Conservation (phyloP, 2,888 invertebrate genomes). For the Rotaria socialis region DNA sequence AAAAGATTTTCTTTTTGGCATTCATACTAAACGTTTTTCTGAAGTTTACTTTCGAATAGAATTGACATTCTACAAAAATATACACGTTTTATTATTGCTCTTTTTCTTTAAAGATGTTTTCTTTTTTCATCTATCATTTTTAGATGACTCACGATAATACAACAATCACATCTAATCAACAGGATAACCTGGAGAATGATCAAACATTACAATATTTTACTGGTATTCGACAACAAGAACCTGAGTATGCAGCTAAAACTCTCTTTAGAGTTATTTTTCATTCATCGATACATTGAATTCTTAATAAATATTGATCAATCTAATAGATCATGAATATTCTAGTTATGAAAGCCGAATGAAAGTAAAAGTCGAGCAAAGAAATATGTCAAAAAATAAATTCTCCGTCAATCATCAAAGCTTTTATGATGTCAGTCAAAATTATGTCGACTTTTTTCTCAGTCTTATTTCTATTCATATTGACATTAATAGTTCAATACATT, state of each 20-base stretch:
- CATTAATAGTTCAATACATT: no score
- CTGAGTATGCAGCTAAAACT: background rate
- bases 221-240: slow-evolving; percentile 8
- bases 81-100: background rate
- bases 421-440: no score
- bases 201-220: slow-evolving; percentile 5
- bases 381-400: no score
- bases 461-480: no score
- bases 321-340: no score
- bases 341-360: no score
- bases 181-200: background rate
- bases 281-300: no score
- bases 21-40: background rate
- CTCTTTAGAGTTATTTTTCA: background rate
- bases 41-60: background rate
- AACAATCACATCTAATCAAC: background rate
- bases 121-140: background rate
- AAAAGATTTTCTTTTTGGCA: background rate
- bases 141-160: background rate
- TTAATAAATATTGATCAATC: no score
- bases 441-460: no score
- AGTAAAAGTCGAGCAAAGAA: no score
- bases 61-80: slow-evolving; percentile 5
- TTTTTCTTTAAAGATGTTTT: background rate
- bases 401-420: no score